Evolutionary conservation across 2,888 invertebrate species (phyloP), one percentile per base, ranked within the genome.

Genomic region (Lacanobia oleracea): DNA sequence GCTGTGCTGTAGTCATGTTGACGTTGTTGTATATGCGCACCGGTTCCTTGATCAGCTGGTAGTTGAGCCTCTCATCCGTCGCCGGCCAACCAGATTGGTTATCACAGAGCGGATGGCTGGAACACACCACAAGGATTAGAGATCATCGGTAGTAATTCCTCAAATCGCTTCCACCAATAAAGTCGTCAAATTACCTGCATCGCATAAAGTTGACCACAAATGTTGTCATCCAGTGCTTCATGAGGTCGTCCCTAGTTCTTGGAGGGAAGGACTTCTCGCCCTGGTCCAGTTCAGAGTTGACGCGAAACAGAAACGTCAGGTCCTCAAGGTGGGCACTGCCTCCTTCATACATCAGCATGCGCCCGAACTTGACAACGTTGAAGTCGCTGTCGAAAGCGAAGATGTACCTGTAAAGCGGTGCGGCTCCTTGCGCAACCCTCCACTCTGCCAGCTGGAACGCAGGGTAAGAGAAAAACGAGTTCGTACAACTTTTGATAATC

Each of bases 271-370:
- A 65, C 10, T 64, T 70, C 2, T 73, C 56, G 23, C 83, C 50
- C 4, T 45, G 45, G 3, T 72, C 79, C 27, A 86, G 62, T 27
- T 87, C 33, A 12, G 87, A 84, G 67, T 89, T 88, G 0, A 67
- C 62, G 10, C 85, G 77, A 60, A 96, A 95, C 5, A 96, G 80
- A 65, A 94, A 95, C 0, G 94, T 92, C 84, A 95, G 84, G 82
- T 96, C 96, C 78, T 96, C 96, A 9, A 94, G 90, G 68, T 96
- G 96, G 1, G 78, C 80, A 0, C 80, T 57, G 40, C 94, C 95
- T 6, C 72, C 75, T 27, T 90, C 87, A 10, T 94, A 85, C 45
- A 92, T 43, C 37, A 86, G 23, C 57, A 72, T 73, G 10, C 71
- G 68, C 9, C 67, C 85, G 3, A 37, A 86, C 79, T 95, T 94